phyloP scores from a whole-genome alignment of 2,113 vertebrate genomes.

The Mohoua ochrocephala region DNA sequence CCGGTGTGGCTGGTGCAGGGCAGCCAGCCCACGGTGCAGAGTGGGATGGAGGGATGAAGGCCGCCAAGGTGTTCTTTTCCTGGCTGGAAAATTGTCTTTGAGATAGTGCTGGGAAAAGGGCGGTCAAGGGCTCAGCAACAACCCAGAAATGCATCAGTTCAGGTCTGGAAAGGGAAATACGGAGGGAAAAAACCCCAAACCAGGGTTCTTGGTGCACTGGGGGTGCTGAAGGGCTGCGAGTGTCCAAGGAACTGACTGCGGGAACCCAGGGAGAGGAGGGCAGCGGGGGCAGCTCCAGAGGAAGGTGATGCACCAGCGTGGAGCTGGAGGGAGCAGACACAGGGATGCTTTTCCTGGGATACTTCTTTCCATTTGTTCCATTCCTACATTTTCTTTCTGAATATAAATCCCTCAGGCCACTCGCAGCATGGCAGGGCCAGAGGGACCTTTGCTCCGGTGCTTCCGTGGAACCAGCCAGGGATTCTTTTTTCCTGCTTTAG shows the following conservation, averaged over 20 bases:
- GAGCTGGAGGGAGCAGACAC: neutral
- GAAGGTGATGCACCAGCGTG: fast-evolving
- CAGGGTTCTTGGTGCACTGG: fast-evolving
- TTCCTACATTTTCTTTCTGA: neutral
- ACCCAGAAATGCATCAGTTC: neutral
- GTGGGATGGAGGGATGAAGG: fast-evolving
- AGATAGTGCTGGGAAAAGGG: neutral
- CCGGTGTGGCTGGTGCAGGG: fast-evolving
- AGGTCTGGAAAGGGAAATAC: fast-evolving
- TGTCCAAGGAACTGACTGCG: fast-evolving
- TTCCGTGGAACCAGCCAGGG: neutral
- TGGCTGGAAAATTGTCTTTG: neutral
- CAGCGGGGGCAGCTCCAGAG: neutral
- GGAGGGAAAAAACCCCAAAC: fast-evolving
- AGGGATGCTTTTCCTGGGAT: neutral
- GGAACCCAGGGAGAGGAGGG: neutral
- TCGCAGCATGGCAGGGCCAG: fast-evolving
- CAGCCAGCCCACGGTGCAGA: fast-evolving
- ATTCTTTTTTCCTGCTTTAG: fast-evolving
- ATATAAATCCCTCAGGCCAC: fast-evolving
- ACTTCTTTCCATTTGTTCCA: neutral
- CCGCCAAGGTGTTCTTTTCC: fast-evolving
- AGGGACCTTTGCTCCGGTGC: fast-evolving
- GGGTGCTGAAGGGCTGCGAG: fast-evolving
- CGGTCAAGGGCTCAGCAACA: fast-evolving